phyloP scores from a whole-genome alignment of 64 coral and sea anemone species.

The Stichodactyla mertensii region DNA sequence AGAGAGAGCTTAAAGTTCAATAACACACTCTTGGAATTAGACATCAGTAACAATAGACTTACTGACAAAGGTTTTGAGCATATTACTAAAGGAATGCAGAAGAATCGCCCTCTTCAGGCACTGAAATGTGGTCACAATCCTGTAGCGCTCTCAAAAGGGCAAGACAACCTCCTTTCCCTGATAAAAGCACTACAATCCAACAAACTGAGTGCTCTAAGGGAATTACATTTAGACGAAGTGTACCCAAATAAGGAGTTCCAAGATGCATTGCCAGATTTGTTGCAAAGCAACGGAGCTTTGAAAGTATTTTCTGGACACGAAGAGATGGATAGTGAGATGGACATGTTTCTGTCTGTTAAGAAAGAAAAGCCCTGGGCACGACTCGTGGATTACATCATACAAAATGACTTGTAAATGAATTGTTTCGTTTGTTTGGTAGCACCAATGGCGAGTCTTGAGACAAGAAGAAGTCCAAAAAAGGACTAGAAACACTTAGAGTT shows the following conservation, averaged over 20 bases:
- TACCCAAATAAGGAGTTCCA: slow-evolving; percentile 20
- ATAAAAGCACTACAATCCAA: neutral
- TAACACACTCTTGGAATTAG: slow-evolving; percentile 3
- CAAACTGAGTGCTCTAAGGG: neutral
- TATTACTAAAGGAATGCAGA: slow-evolving; percentile 12
- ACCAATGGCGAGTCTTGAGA: neutral
- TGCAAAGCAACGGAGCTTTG: neutral
- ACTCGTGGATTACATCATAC: neutral
- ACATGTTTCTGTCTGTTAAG: neutral
- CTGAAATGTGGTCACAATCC: slow-evolving; percentile 10
- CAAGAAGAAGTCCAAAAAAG: neutral
- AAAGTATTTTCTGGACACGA: slow-evolving; percentile 22
- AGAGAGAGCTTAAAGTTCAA: slow-evolving; percentile 10
- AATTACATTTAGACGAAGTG: slow-evolving; percentile 21
- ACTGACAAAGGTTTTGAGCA: neutral
- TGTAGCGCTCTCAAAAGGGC: neutral
- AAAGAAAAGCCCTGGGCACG: slow-evolving; percentile 9
- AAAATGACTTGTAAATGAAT: neutral
- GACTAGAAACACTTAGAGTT: neutral
- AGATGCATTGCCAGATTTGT: neutral
- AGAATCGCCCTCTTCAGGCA: neutral
- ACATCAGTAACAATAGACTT: slow-evolving; percentile 21
- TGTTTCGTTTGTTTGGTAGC: slow-evolving; percentile 11
- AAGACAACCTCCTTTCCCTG: neutral
- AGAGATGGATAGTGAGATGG: slow-evolving; percentile 2